phyloP scores from a whole-genome alignment of 2,888 invertebrate species.

The Amblyjoppa fuscipennis region DNA sequence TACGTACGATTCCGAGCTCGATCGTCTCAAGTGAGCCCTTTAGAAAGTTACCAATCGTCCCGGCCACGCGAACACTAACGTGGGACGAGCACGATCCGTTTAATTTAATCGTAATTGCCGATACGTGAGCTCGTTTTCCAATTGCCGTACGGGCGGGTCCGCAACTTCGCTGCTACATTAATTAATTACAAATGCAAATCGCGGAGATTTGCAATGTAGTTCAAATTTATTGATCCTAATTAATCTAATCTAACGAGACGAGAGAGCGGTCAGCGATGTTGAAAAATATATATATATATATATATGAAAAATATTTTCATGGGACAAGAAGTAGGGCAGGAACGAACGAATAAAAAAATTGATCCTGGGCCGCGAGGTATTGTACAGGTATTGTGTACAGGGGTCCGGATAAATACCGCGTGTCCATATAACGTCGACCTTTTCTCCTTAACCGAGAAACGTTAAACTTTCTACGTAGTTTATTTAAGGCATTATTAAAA shows the following conservation, averaged over 20 bases:
- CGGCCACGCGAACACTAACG: background rate
- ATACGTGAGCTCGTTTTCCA: constrained; percentile 37
- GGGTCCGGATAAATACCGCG: background rate
- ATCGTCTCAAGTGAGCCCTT: background rate
- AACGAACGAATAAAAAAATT: background rate
- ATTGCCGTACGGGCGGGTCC: constrained; percentile 18
- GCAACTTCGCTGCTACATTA: background rate
- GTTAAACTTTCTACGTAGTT: constrained; percentile 55
- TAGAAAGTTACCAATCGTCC: background rate
- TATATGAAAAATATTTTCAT: background rate
- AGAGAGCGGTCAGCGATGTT: background rate
- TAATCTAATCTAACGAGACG: background rate
- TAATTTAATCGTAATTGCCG: constrained; percentile 44
- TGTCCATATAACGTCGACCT: constrained; percentile 17
- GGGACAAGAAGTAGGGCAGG: background rate
- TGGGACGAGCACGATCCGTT: constrained; percentile 13
- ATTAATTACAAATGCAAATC: background rate
- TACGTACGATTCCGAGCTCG: background rate
- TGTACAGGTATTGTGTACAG: background rate
- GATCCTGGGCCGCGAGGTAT: background rate
- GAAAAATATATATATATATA: background rate
- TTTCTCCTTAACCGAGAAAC: constrained; percentile 47
- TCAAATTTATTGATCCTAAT: background rate
- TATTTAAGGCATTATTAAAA: constrained; percentile 50
- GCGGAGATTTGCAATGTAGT: background rate